phyloP scores from a whole-genome alignment of 2,888 invertebrate genomes.

The Mythimna impura region DNA sequence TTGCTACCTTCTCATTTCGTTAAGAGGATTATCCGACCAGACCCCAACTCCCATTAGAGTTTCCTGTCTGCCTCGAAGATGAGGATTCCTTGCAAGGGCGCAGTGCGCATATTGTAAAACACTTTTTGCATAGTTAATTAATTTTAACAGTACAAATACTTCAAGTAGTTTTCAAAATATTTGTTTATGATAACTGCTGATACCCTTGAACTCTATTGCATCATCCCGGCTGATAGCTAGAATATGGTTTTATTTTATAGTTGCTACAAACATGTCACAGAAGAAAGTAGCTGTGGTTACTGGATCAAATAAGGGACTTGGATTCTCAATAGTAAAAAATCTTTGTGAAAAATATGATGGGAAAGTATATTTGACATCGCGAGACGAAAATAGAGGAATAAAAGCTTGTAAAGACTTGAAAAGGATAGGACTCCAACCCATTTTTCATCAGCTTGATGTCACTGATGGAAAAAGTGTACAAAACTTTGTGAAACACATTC shows the following conservation, averaged over 20 bases:
- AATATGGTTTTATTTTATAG: constrained; percentile 14
- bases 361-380: constrained; percentile 92
- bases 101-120: too few species aligned
- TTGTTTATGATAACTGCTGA: constrained; percentile 20
- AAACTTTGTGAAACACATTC: constrained; percentile 88
- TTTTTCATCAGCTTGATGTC: constrained; percentile 93
- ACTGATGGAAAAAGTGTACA: constrained; percentile 90
- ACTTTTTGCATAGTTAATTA: too few species aligned
- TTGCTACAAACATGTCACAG: constrained; percentile 65
- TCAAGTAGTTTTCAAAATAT: background rate
- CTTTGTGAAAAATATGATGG: constrained; percentile 92
- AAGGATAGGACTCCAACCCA: constrained; percentile 83
- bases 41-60: too few species aligned
- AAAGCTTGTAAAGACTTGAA: constrained; percentile 90
- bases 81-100: too few species aligned
- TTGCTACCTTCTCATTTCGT: too few species aligned
- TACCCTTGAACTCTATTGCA: constrained; percentile 39
- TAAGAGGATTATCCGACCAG: too few species aligned
- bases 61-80: too few species aligned
- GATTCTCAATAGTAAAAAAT: constrained; percentile 92
- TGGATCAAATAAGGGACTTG: constrained; percentile 94
- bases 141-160: too few species aligned
- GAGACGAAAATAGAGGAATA: constrained; percentile 90
- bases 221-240: constrained; percentile 17
- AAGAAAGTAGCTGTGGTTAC: constrained; percentile 90